Conservation (phyloP, 2,888 invertebrate species). For the Tineola bisselliella region DNA sequence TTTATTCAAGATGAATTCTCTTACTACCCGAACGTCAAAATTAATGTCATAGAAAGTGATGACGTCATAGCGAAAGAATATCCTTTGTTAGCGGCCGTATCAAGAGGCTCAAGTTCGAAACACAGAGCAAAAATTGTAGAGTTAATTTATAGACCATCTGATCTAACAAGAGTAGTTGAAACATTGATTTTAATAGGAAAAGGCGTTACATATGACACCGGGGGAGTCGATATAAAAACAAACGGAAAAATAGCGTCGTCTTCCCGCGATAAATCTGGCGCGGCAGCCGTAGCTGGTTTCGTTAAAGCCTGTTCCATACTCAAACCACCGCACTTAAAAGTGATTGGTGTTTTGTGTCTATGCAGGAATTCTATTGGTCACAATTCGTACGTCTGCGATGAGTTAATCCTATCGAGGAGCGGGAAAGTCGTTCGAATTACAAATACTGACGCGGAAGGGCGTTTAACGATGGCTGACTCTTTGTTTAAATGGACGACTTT, state of each 20-base stretch:
- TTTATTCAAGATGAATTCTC: slow-evolving; percentile 74
- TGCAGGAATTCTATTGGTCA: slow-evolving; percentile 89
- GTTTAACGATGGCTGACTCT: slow-evolving; percentile 89
- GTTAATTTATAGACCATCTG: slow-evolving; percentile 73
- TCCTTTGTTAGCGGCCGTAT: slow-evolving; percentile 80
- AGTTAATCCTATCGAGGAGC: slow-evolving; percentile 81
- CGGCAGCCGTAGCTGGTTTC: slow-evolving; percentile 89
- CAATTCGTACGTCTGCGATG: slow-evolving; percentile 86
- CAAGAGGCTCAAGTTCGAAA: slow-evolving; percentile 72
- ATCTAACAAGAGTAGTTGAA: slow-evolving; percentile 60
- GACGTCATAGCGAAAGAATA: slow-evolving; percentile 74
- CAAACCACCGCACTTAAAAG: slow-evolving; percentile 79
- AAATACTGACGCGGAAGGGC: slow-evolving; percentile 93
- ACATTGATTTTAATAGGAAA: slow-evolving; percentile 87
- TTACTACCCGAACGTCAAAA: slow-evolving; percentile 67
- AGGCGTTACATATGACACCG: slow-evolving; percentile 86
- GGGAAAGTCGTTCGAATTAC: slow-evolving; percentile 83
- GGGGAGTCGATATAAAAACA: slow-evolving; percentile 80
- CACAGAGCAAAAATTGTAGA: slow-evolving; percentile 71
- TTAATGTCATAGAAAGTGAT: slow-evolving; percentile 71
- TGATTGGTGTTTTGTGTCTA: slow-evolving; percentile 80
- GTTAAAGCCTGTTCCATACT: slow-evolving; percentile 78
- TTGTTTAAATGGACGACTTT: slow-evolving; percentile 53
- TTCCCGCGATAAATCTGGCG: slow-evolving; percentile 91
- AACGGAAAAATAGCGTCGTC: slow-evolving; percentile 81